Evolutionary conservation across 92 coral and sea anemone genomes (phyloP).

Genomic region (Diadumene lineata): DNA sequence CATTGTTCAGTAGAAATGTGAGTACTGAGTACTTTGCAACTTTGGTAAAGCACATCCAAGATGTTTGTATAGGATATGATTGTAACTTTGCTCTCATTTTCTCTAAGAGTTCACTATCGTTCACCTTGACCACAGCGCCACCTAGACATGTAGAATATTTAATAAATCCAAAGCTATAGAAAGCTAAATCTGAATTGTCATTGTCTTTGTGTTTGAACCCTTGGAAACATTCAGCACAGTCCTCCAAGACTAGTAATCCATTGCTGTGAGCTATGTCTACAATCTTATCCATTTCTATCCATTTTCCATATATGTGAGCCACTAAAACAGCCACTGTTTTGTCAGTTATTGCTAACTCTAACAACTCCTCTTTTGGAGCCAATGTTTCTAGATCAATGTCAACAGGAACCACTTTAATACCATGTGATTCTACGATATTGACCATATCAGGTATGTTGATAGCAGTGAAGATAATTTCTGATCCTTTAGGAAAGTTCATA

Average conservation of each 20-base stretch:
- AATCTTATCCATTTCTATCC: constrained; percentile 79
- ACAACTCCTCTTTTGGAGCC: constrained; percentile 81
- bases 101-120: constrained; percentile 52
- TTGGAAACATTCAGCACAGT: constrained; percentile 96
- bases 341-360: constrained; percentile 79
- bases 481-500: constrained; percentile 84
- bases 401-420: constrained; percentile 76
- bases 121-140: constrained; percentile 77
- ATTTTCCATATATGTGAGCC: constrained; percentile 92
- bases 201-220: constrained; percentile 80
- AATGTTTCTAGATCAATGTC: constrained; percentile 86
- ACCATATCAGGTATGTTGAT: constrained; percentile 94
- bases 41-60: constrained; percentile 63
- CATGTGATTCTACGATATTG: constrained; percentile 72
- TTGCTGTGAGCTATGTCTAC: constrained; percentile 64
- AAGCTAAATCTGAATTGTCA: constrained; percentile 66
- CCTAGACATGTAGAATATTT: constrained; percentile 88
- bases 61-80: constrained; percentile 69
- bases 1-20: constrained; percentile 51
- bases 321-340: constrained; percentile 86
- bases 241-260: constrained; percentile 80
- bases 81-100: constrained; percentile 79
- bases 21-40: constrained; percentile 67
- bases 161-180: constrained; percentile 94
- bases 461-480: constrained; percentile 89